Base-by-base conservation (phyloP, 1,140 invertebrate species). In the Lerema accius region DNA sequence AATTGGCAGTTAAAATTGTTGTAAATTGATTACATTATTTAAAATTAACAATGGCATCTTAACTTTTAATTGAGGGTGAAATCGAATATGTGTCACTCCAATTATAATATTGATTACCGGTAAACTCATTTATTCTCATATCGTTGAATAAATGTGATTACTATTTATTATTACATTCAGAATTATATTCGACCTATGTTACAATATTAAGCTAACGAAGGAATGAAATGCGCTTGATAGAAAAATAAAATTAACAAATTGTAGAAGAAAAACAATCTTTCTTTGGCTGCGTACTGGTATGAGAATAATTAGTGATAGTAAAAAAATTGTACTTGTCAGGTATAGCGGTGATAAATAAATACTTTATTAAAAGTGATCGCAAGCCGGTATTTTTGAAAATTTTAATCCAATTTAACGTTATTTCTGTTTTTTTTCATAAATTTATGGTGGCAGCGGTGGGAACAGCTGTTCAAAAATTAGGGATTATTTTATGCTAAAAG, bases 221-320 rank as follows among this genome's bases (percentile, higher is more conserved):
- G 46, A 60, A 68, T 63, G 56, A 66, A 66, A 59, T 40, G 67
- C 32, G 39, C 11, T 5, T 35, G 7, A 59, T 60, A 69, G 11
- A 65, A 50, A 69, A 65, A 65, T 48, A 65, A 58, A 69, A 66
- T 50, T 28, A 26, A 45, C n/a, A 45, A 58, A 10, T 4, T 19
- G 26, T 58, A 56, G 56, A 65, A 65, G 50, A 60, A 59, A 50
- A 58, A 61, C 58, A 56, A 55, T 43, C 26, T 56, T 62, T 63
- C 84, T 86, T 86, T 86, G 84, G 84, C 69, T 72, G 71, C 71
- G 23, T 75, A 74, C 51, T 82, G 79, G 77, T 74, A 83, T 67
- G 65, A 51, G 50, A 63, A 45, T 15, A 40, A 5, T 51, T 23
- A 53, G 35, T 7, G 9, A 19, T 53, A 51, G 37, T 37, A 53